Percentiles rank a stretch among this genome's conserved stretches.
These are phyloP conservation scores for Natrix natrix DNA, from an alignment of 2,797 vertebrate genomes.

Conservation along the genomic window DNA sequence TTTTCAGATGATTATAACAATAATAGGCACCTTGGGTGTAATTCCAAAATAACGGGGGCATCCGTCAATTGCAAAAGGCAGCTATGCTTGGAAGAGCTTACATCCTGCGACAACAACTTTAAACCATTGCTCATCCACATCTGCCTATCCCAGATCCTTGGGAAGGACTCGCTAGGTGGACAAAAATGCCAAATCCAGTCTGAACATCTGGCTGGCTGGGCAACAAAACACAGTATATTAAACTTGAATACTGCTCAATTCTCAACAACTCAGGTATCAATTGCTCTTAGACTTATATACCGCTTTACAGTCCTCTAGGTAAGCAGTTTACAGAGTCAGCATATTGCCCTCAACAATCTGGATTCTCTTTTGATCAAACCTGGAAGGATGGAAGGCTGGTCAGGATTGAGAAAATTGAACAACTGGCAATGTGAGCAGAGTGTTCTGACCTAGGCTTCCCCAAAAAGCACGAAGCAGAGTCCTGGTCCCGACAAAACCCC, in stretches of 20 bases:
- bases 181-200: background rate
- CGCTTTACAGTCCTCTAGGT: background rate
- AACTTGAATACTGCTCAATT: background rate
- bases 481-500: too few relatives aligned
- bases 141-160: background rate
- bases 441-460: too few relatives aligned
- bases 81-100: background rate
- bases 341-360: background rate
- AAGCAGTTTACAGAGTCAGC: background rate
- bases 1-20: background rate
- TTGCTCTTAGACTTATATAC: background rate
- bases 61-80: background rate
- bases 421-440: too few relatives aligned
- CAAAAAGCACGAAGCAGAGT: too few relatives aligned
- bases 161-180: background rate
- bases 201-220: background rate
- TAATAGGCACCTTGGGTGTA: background rate
- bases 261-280: background rate
- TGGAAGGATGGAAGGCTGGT: background rate
- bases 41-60: background rate
- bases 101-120: background rate
- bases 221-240: background rate
- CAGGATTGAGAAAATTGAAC: background rate
- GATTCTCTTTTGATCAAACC: background rate
- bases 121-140: background rate